phyloP scores from a whole-genome alignment of 2,797 vertebrate species.

The Pseudochirops corinnae region DNA sequence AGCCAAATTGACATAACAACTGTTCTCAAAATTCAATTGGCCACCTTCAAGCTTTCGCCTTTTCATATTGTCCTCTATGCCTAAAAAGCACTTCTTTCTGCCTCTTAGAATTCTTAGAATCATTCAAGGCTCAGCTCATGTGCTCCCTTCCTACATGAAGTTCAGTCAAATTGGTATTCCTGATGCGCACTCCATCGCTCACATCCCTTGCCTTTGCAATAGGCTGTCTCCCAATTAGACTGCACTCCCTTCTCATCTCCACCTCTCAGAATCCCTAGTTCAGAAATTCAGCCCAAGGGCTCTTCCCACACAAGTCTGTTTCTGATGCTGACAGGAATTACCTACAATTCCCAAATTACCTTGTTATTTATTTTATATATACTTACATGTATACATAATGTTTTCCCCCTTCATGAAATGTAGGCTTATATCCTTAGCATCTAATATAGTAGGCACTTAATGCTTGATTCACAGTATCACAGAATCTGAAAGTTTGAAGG shows the following conservation, averaged over 20 bases:
- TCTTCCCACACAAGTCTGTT: not conserved
- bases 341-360: not conserved
- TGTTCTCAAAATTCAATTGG: not conserved
- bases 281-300: not conserved
- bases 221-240: not conserved
- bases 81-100: not conserved
- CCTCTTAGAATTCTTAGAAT: not conserved
- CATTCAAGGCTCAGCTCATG: not conserved
- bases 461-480: not conserved
- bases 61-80: not conserved
- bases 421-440: not conserved
- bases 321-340: not conserved
- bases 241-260: not conserved
- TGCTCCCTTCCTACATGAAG: not conserved
- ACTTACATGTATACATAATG: not conserved
- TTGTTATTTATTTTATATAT: not conserved
- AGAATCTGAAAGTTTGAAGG: not conserved
- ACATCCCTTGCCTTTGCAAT: not conserved
- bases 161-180: not conserved
- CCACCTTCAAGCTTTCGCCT: not conserved
- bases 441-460: not conserved
- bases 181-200: not conserved
- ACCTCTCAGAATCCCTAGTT: not conserved
- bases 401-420: not conserved
- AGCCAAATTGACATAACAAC: not conserved